Evolutionary conservation across 2,888 invertebrate species (phyloP).

Genomic region (Caenorhabditis panamensis): DNA sequence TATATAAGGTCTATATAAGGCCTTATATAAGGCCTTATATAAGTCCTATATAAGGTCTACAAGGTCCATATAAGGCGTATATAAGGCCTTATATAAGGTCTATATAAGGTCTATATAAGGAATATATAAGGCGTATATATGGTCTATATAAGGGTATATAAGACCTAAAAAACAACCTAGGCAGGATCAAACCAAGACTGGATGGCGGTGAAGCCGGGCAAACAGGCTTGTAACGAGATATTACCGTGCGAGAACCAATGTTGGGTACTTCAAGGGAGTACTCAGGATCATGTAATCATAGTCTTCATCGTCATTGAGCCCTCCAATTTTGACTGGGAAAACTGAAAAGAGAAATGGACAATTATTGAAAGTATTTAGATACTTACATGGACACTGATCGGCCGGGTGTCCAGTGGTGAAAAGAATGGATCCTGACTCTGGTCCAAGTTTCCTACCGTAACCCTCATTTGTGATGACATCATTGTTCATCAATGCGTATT

Average conservation of each 20-base stretch:
- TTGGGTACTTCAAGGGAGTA: conserved; percentile 79
- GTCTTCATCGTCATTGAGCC: conserved; percentile 64
- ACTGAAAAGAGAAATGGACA: conserved; percentile 61
- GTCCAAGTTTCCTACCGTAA: conserved; percentile 76
- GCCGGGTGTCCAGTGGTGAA: conserved; percentile 76
- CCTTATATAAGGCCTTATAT: too few species aligned
- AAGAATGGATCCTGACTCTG: conserved; percentile 78
- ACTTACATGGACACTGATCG: conserved; percentile 80
- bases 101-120: too few species aligned
- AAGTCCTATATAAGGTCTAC: too few species aligned
- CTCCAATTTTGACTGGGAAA: conserved; percentile 77
- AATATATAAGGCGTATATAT: too few species aligned
- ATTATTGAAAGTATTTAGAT: neutral
- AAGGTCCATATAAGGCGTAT: too few species aligned
- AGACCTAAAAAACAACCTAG: too few species aligned
- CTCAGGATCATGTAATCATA: conserved; percentile 79
- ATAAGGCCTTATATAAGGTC: too few species aligned
- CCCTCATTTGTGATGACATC: conserved; percentile 70
- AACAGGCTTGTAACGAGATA: too few species aligned
- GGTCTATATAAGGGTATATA: too few species aligned
- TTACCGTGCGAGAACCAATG: conserved; percentile 73
- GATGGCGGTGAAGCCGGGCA: too few species aligned
- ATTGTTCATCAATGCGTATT: conserved; percentile 68
- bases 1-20: too few species aligned
- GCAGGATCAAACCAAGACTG: too few species aligned